phyloP scores from a whole-genome alignment of 2,888 invertebrate genomes.

The Cheilosia scutellata region DNA sequence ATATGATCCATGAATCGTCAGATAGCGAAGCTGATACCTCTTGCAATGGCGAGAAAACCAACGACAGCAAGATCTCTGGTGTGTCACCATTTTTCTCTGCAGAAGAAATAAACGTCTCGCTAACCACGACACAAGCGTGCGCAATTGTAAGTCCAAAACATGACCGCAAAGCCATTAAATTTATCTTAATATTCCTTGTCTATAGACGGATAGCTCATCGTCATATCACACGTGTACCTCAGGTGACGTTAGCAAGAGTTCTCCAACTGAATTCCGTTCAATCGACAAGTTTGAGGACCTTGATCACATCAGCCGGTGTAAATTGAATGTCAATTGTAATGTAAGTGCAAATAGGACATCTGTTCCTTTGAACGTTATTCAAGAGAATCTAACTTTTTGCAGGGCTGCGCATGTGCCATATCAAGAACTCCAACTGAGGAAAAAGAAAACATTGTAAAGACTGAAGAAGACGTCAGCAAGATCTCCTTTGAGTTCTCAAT shows the following conservation, averaged over 20 bases:
- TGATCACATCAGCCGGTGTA: constrained; percentile 73
- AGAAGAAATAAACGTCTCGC: constrained; percentile 85
- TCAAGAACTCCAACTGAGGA: constrained; percentile 75
- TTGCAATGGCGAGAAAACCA: constrained; percentile 80
- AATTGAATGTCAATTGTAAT: constrained; percentile 77
- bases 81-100: constrained; percentile 90
- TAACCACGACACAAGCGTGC: constrained; percentile 79
- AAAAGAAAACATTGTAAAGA: constrained; percentile 82
- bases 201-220: constrained; percentile 80
- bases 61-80: constrained; percentile 88
- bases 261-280: constrained; percentile 77
- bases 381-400: constrained; percentile 24
- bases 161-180: neutral
- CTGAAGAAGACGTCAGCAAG: constrained; percentile 79
- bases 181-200: neutral
- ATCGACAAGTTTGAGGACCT: constrained; percentile 76
- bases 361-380: neutral
- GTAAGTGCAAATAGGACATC: constrained; percentile 77
- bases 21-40: constrained; percentile 83
- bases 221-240: constrained; percentile 84
- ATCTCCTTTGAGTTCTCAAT: constrained; percentile 83
- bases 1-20: constrained; percentile 80
- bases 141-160: constrained; percentile 53
- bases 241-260: constrained; percentile 80
- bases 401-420: constrained; percentile 81